phyloP scores from a whole-genome alignment of 2,797 vertebrate species.

The Sternarchorhynchus goeldii region DNA sequence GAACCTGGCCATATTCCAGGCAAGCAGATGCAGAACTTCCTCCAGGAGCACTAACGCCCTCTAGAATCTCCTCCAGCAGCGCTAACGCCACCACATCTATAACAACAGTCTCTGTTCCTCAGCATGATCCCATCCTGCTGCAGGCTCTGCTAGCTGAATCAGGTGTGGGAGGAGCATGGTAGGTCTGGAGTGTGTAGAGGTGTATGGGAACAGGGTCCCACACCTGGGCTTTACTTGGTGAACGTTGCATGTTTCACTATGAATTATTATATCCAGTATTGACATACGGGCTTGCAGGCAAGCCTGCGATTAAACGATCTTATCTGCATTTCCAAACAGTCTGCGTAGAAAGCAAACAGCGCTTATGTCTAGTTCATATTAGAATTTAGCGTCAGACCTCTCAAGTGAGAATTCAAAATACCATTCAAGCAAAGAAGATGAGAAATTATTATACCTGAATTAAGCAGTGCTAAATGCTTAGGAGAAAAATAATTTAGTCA shows the following conservation, averaged over 20 bases:
- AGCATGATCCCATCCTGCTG: no score
- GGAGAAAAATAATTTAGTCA: not conserved
- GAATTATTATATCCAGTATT: not conserved
- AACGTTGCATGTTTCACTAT: conserved; percentile 18
- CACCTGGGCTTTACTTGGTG: conserved; percentile 7
- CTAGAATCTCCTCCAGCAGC: not conserved
- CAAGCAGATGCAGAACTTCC: no score
- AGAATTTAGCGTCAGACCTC: not conserved
- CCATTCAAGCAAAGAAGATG: conserved; percentile 3
- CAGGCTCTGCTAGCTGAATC: no score
- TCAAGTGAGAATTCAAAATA: conserved; percentile 12
- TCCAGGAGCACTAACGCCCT: no score
- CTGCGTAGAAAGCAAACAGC: conserved; percentile 12
- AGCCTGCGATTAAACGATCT: conserved; percentile 34
- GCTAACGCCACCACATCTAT: not conserved
- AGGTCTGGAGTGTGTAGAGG: not conserved
- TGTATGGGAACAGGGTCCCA: not conserved
- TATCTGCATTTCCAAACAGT: conserved; percentile 26
- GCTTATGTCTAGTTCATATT: not conserved
- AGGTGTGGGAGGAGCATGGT: no score
- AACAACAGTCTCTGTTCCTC: not conserved
- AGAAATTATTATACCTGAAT: conserved; percentile 4
- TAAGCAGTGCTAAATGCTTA: conserved; percentile 5
- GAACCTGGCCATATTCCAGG: not conserved
- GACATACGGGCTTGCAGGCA: conserved; percentile 28